Conservation (phyloP, 1,140 invertebrate genomes). For the Gerris buenoi region DNA sequence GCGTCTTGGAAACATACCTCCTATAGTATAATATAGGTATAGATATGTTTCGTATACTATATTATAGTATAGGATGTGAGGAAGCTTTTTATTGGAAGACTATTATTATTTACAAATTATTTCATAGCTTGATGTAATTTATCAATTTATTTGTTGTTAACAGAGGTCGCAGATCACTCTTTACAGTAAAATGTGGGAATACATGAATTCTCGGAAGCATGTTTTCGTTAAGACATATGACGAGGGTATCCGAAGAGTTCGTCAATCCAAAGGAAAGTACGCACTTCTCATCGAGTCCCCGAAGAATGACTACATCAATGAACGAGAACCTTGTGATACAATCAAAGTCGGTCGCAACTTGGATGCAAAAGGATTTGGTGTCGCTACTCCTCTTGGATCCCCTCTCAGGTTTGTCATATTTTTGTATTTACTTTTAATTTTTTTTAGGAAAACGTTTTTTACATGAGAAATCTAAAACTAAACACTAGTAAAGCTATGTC, state of each 20-base stretch:
- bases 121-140: too few relatives aligned
- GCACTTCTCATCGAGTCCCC: constrained; percentile 89
- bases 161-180: constrained; percentile 78
- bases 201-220: constrained; percentile 71
- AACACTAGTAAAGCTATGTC: too few relatives aligned
- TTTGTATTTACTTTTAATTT: too few relatives aligned
- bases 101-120: too few relatives aligned
- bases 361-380: constrained; percentile 85
- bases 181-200: constrained; percentile 91
- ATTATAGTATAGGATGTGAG: too few relatives aligned
- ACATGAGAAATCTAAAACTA: too few relatives aligned
- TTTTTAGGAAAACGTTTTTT: too few relatives aligned
- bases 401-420: constrained; percentile 59
- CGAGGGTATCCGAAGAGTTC: constrained; percentile 68
- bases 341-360: constrained; percentile 87
- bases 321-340: constrained; percentile 82
- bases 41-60: too few relatives aligned
- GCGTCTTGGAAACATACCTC: too few relatives aligned
- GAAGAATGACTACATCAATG: constrained; percentile 88
- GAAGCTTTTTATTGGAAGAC: too few relatives aligned
- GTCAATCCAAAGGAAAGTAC: constrained; percentile 76
- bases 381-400: constrained; percentile 80
- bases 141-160: constrained; percentile 21
- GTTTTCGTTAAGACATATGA: constrained; percentile 70
- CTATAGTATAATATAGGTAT: too few relatives aligned